Base-by-base conservation (phyloP, 2,797 vertebrate species). In the Vireo griseus region DNA sequence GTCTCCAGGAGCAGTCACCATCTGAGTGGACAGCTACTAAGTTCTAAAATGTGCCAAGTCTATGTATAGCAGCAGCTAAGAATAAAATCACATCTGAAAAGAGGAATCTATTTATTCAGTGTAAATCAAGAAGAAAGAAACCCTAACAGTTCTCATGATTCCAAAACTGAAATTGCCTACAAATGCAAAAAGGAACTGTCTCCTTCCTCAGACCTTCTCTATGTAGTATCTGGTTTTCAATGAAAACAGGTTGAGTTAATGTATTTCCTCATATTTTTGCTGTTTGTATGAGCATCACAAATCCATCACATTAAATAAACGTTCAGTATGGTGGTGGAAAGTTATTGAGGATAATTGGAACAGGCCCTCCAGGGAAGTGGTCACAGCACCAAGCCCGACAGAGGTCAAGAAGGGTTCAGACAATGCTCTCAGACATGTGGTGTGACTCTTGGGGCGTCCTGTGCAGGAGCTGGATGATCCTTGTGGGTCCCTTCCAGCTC, bases 351-450 rank as follows among this genome's bases (percentile, higher is more conserved):
- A 40, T 37, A 39, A 47, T 13, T 47, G 45, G 22, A 47, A 47
- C 21, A 47, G 44, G 21, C 11, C 20, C 44, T 20, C 44, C 44
- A 45, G 44, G 40, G 42, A 10, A n/a, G 2, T 5, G 14, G 3
- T 13, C 37, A 28, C 22, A 44, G 26, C 18, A 16, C 6, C 37
- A 50, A 51, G 1, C 8, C 12, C 9, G n/a, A 7, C 44, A 44
- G 51, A 51, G 13, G 0, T 75, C 7, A 22, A 6, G 15, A 37
- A 37, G 1, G 7, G 12, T 22, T 66, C 20, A 6, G 22, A 28
- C 15, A 28, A 5, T 8, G 10, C 1, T 33, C 3, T 48, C 8
- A 5, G 24, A 5, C 2, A 16, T 6, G 11, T 2, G 18, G 18
- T n/a, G 45, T 7, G 33, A 20, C 1, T 47, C 28, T 6, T 33